Base-by-base conservation (phyloP, 2,888 invertebrate species). In the Drosophila leonis region DNA sequence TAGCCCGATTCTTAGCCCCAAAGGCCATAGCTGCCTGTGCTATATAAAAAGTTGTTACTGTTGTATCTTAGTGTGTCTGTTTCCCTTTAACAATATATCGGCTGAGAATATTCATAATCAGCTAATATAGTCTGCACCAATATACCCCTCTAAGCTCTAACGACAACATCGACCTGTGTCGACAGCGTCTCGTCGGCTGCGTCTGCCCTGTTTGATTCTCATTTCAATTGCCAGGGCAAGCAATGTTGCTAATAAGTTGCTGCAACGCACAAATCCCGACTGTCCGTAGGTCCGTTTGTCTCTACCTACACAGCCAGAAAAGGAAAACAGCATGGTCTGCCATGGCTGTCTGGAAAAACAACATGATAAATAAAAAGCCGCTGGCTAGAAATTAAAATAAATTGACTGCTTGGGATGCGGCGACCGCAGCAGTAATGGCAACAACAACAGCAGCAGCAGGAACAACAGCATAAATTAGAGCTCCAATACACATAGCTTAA, bases 361-460 rank as follows among this genome's bases (percentile, higher is more conserved):
- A 82, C 82, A 87, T 83, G 82, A 89, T 88, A 90, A 89, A 89
- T 90, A 89, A 88, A 87, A 78, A 67, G 90, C 90, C 85, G 73
- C 65, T 70, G 79, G 90, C 79, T 75, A 82, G 79, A 90, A 88
- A 90, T 90, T 90, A 86, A 90, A 88, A 88, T 84, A 85, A 86
- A 89, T 90, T 90, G 90, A 88, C 80, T 86, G 80, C 73, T 80
- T 79, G 82, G 80, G 79, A 72, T 63, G 70, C 72, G 65, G 71
- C 64, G 72, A 63, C 76, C 87, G 68, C 88, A 73, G 70, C 60
- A 52, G 62, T 64, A 67, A 76, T 63, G 55, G 35, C 57, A 74
- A 51, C 60, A 75, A 20, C 60, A 62, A 8, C 63, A 62, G 49
- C 44, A 56, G 20, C 56, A 44, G 37, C 20, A 35, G 44, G 52